Percentiles rank a stretch among this genome's conserved stretches.
Evolutionary conservation across 2,113 vertebrate genomes (phyloP).

Genomic region (Eulemur macaco): DNA sequence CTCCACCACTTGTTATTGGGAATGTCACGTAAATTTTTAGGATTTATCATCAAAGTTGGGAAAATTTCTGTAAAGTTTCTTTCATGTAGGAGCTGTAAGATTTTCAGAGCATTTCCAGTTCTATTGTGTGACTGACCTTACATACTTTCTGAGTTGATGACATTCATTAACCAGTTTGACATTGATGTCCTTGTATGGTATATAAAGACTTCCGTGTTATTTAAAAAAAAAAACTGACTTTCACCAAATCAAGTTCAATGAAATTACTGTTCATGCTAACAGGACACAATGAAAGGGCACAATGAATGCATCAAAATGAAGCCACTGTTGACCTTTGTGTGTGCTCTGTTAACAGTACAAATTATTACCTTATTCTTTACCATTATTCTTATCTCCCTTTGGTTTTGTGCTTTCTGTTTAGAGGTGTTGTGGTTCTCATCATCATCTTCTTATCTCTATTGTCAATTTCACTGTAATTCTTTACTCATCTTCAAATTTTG

Average conservation of each 20-base stretch:
- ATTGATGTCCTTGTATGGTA: background rate
- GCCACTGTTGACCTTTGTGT: background rate
- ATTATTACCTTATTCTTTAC: background rate
- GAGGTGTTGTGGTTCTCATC: background rate
- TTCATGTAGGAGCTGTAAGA: background rate
- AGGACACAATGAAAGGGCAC: background rate
- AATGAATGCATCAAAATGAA: background rate
- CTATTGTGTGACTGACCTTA: background rate
- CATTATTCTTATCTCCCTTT: background rate
- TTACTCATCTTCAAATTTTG: background rate
- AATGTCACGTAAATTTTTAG: background rate
- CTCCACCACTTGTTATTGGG: background rate
- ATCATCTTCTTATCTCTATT: background rate
- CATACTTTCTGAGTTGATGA: background rate
- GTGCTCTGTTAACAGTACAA: background rate
- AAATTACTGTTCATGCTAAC: background rate
- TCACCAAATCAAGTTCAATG: background rate
- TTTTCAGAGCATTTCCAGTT: background rate
- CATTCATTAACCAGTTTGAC: background rate
- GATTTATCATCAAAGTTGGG: background rate
- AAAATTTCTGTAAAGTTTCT: background rate
- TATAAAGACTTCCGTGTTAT: background rate
- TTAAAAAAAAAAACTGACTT: background rate
- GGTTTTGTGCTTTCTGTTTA: background rate
- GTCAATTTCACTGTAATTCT: background rate